Conservation (phyloP, 2,113 vertebrate species). For the Hipposideros armiger region DNA sequence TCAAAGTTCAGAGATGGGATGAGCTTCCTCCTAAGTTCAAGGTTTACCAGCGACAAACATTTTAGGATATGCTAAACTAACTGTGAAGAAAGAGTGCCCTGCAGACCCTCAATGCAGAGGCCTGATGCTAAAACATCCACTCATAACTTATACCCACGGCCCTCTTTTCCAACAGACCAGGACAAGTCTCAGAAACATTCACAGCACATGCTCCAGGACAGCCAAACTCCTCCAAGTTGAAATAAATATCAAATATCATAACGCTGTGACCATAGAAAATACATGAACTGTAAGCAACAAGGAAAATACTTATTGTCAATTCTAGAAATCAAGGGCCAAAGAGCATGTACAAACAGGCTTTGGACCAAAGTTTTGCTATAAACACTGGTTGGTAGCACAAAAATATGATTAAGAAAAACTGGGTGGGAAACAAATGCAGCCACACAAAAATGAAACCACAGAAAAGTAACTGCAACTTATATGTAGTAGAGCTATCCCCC, state of each 20-base stretch:
- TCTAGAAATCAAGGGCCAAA: conserved; percentile 21
- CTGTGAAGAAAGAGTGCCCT: background rate
- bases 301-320: conserved; percentile 42
- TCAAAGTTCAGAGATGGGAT: conserved; percentile 13
- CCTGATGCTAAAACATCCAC: background rate
- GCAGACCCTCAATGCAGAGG: background rate
- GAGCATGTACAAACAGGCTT: background rate
- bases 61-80: background rate
- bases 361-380: background rate
- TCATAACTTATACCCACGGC: background rate
- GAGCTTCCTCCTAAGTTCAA: background rate
- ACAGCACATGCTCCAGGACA: background rate
- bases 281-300: background rate
- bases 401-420: conserved; percentile 12
- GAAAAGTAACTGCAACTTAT: background rate
- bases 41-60: background rate
- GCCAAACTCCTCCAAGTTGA: background rate
- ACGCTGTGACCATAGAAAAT: background rate
- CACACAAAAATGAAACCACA: conserved; percentile 24
- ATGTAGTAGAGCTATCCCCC: background rate
- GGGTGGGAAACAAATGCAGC: background rate
- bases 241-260: background rate
- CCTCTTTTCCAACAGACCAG: background rate
- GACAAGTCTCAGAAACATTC: background rate
- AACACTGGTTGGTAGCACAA: background rate